phyloP scores from a whole-genome alignment of 2,113 vertebrate species.

The Elaphurus davidianus region DNA sequence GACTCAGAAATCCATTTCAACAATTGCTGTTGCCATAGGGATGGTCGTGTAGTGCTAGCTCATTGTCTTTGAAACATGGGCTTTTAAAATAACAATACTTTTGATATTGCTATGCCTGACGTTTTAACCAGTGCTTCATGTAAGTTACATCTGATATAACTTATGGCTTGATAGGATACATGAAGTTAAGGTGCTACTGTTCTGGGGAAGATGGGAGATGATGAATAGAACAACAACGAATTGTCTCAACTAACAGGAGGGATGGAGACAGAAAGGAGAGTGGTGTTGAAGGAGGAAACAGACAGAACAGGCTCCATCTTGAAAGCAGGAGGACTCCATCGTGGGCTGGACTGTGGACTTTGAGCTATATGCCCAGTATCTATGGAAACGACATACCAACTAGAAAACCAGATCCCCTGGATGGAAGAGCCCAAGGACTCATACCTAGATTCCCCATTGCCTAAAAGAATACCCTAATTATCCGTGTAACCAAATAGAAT shows the following conservation, averaged over 20 bases:
- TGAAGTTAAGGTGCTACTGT: neutral
- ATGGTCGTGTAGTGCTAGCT: neutral
- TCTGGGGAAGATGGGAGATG: neutral
- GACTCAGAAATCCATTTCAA: neutral
- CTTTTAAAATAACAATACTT: neutral
- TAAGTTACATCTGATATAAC: neutral
- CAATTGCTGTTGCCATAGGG: neutral
- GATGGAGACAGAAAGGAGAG: neutral
- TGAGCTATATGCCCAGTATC: neutral
- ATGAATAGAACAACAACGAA: neutral
- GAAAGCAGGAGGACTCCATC: neutral
- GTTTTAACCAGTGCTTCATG: neutral
- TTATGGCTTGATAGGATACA: neutral
- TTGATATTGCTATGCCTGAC: neutral
- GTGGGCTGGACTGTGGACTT: rapidly evolving
- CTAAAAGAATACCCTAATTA: neutral
- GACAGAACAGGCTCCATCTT: neutral
- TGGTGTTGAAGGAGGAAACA: neutral
- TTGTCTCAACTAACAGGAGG: neutral
- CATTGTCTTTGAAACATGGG: neutral
- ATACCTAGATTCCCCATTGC: neutral
- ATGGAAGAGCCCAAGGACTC: neutral
- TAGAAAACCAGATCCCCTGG: neutral
- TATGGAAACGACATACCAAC: neutral
- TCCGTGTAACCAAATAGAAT: neutral